Evolutionary conservation across 2,797 vertebrate genomes (phyloP).

Genomic region (Urophycis tenuis): DNA sequence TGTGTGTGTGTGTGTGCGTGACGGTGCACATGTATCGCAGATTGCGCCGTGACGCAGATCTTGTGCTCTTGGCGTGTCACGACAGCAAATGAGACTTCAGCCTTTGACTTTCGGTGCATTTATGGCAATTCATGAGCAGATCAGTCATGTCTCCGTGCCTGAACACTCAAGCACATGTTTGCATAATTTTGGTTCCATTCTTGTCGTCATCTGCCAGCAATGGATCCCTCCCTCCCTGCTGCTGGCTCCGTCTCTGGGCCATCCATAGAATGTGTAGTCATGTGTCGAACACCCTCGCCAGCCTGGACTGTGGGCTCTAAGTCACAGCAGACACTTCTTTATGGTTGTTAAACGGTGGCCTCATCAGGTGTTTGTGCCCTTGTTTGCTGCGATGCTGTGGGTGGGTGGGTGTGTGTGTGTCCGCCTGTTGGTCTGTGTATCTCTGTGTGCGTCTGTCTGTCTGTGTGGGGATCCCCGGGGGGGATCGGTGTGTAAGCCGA

Average conservation of each 20-base stretch:
- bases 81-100: neutral
- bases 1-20: conserved; percentile 2
- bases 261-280: too few relatives aligned
- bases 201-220: too few relatives aligned
- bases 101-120: neutral
- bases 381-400: conserved; percentile 19
- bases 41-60: neutral
- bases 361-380: conserved; percentile 23
- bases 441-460: conserved; percentile 17
- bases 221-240: too few relatives aligned
- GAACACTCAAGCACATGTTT: too few relatives aligned
- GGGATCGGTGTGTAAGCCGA: conserved; percentile 72
- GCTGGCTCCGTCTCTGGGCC: too few relatives aligned
- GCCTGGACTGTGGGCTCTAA: neutral
- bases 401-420: conserved; percentile 8
- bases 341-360: conserved; percentile 1
- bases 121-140: neutral
- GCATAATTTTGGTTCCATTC: too few relatives aligned
- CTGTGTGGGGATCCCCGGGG: conserved; percentile 42
- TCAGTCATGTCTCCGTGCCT: neutral
- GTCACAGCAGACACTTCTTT: neutral
- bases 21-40: conserved; percentile 18
- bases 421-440: conserved; percentile 20
- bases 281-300: too few relatives aligned
- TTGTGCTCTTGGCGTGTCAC: neutral